Evolutionary conservation across 2,113 vertebrate genomes (phyloP).

Genomic region (Noturus placidus): DNA sequence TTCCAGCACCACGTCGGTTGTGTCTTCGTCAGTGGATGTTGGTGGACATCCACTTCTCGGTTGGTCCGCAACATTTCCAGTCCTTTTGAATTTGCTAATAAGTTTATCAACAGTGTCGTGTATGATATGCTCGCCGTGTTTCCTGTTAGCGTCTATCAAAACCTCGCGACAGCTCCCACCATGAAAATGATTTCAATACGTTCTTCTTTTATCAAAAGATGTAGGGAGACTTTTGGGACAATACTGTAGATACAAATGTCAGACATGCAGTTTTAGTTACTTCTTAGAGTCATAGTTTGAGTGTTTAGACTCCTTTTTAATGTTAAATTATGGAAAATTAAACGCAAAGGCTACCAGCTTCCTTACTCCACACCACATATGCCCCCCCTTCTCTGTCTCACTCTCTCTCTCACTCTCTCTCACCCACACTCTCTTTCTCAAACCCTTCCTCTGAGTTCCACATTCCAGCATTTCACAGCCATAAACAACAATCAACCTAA

Average conservation of each 20-base stretch:
- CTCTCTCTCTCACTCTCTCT: background rate
- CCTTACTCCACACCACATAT: background rate
- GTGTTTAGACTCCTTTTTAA: background rate
- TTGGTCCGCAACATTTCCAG: no score
- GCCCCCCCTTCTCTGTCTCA: background rate
- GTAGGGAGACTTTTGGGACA: no score
- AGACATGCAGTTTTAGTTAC: background rate
- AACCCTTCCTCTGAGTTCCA: constrained; percentile 38
- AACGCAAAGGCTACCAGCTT: constrained; percentile 28
- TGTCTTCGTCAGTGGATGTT: no score
- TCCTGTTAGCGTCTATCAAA: no score
- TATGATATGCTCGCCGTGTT: no score
- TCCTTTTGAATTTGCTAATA: no score
- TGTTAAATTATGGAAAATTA: background rate
- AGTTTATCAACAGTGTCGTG: no score
- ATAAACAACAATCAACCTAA: constrained; percentile 81
- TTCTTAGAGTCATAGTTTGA: background rate
- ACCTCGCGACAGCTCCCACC: no score
- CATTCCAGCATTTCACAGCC: constrained; percentile 79
- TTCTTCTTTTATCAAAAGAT: no score
- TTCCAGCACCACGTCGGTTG: no score
- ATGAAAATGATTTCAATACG: no score
- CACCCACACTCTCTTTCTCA: constrained; percentile 41
- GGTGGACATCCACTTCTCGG: no score
- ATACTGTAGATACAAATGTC: background rate